Conservation (phyloP, 2,113 vertebrate genomes). For the Ancistrus triradiatus region DNA sequence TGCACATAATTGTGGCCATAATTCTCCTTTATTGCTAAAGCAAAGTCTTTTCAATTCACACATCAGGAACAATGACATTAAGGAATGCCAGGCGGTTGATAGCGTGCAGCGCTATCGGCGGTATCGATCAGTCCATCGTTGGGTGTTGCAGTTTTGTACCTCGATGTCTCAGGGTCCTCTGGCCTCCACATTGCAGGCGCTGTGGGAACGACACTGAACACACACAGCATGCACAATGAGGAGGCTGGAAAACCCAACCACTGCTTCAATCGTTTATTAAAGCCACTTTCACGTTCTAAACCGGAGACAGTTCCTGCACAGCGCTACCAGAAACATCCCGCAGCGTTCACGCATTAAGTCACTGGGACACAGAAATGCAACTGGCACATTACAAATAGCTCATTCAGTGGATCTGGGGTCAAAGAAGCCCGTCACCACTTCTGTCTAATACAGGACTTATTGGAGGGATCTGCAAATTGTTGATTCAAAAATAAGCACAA, state of each 20-base stretch:
- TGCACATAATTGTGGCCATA: too few species aligned
- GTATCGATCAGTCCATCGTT: background rate
- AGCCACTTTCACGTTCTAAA: background rate
- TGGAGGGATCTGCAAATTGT: too few species aligned
- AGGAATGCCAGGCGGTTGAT: background rate
- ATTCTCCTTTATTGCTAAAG: background rate
- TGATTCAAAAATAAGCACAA: too few species aligned
- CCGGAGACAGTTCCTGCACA: too few species aligned
- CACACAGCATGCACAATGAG: conserved; percentile 55
- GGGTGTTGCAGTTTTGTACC: conserved; percentile 1
- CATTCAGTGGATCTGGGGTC: too few species aligned
- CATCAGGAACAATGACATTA: background rate
- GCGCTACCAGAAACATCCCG: too few species aligned
- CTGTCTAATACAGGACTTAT: too few species aligned
- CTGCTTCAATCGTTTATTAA: background rate
- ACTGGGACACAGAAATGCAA: too few species aligned
- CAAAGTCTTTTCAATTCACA: background rate
- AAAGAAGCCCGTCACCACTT: too few species aligned
- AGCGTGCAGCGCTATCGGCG: background rate
- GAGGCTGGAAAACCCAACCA: conserved; percentile 39
- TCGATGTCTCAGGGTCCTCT: conserved; percentile 26
- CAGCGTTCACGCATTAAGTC: too few species aligned
- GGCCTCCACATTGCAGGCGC: conserved; percentile 53
- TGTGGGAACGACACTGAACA: conserved; percentile 43
- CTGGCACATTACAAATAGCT: too few species aligned